Percentiles rank a stretch among this genome's conserved stretches.
These are phyloP conservation scores for Caenorhabditis angaria DNA, from an alignment of 2,888 invertebrate genomes.

Conservation along the genomic window DNA sequence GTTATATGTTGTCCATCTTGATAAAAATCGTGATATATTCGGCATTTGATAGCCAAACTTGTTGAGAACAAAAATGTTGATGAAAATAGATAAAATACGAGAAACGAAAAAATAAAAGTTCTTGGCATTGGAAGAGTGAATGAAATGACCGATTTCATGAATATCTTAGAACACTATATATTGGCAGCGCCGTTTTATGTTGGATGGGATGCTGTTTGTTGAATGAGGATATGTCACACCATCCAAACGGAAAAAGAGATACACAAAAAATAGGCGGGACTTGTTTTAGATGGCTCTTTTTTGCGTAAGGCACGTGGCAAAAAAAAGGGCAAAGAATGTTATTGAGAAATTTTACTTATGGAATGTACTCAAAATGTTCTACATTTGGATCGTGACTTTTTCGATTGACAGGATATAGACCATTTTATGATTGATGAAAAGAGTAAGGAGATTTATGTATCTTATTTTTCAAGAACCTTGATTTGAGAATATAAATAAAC, in stretches of 20 bases:
- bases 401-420: too few relatives aligned
- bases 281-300: too few relatives aligned
- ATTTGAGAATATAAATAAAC: too few relatives aligned
- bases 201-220: neutral
- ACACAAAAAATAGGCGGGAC: conserved; percentile 35
- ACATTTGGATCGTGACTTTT: too few relatives aligned
- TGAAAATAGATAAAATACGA: neutral
- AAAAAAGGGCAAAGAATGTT: too few relatives aligned
- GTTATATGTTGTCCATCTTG: conserved; percentile 51
- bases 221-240: neutral
- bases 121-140: conserved; percentile 35
- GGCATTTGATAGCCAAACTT: conserved; percentile 46
- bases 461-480: too few relatives aligned
- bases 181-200: conserved; percentile 10
- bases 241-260: conserved; percentile 14
- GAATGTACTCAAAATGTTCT: too few relatives aligned
- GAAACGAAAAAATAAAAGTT: conserved; percentile 13
- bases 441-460: too few relatives aligned
- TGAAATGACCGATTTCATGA: conserved; percentile 41
- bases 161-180: conserved; percentile 44
- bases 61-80: conserved; percentile 5
- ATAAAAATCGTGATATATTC: conserved; percentile 52
- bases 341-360: too few relatives aligned
- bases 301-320: too few relatives aligned
- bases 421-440: too few relatives aligned